Evolutionary conservation across 2,888 invertebrate genomes (phyloP).

Genomic region (Leptopterna dolabrata): DNA sequence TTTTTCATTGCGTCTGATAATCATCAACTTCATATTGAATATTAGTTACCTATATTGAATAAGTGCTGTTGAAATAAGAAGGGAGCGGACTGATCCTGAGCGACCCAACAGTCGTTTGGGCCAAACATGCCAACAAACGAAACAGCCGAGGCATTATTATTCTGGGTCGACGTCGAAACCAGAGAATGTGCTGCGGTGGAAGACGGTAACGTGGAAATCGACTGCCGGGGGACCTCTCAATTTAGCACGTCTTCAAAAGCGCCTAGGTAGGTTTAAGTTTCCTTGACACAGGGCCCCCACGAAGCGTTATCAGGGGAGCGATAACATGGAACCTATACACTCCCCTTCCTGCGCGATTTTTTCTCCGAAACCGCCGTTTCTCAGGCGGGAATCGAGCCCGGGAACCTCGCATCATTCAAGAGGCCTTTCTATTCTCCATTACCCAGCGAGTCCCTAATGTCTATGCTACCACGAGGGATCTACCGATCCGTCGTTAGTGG

Average conservation of each 20-base stretch:
- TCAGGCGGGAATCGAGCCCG: neutral
- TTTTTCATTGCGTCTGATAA: too few species aligned
- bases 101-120: too few species aligned
- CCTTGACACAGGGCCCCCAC: conserved; percentile 29
- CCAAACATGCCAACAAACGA: too few species aligned
- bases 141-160: neutral
- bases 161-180: neutral
- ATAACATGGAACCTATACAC: neutral
- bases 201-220: conserved; percentile 3
- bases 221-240: conserved; percentile 44
- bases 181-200: conserved; percentile 8
- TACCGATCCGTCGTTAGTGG: neutral
- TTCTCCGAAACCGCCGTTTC: neutral
- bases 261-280: conserved; percentile 31
- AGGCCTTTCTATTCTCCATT: neutral
- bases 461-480: neutral
- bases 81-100: too few species aligned
- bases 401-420: neutral
- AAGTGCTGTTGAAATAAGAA: too few species aligned
- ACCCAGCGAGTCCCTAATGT: conserved; percentile 5
- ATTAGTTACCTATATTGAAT: too few species aligned
- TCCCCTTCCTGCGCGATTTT: neutral
- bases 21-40: too few species aligned
- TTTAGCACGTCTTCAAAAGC: conserved; percentile 37
- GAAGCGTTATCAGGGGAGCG: neutral